phyloP scores from a whole-genome alignment of 1,140 invertebrate species.

The Neodiprion virginianus region DNA sequence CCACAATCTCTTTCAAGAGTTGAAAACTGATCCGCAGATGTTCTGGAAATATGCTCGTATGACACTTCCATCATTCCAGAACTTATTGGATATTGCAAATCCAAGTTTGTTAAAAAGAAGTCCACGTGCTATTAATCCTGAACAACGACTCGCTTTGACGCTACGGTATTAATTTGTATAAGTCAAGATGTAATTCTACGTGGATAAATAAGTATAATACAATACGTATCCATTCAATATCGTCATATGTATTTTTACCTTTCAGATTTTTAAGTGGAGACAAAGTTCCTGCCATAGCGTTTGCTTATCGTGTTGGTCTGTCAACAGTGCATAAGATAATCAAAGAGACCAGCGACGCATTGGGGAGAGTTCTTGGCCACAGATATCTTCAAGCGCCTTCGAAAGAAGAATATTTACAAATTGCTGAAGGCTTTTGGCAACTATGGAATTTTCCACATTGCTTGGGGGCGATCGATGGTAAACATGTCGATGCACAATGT shows the following conservation, averaged over 20 bases:
- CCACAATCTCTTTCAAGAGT: constrained; percentile 12
- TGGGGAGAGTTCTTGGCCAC: not conserved
- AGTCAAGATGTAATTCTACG: constrained; percentile 2
- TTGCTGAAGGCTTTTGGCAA: constrained; percentile 34
- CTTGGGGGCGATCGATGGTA: constrained; percentile 26
- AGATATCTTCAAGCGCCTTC: not conserved
- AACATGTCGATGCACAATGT: constrained; percentile 18
- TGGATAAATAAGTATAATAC: not conserved
- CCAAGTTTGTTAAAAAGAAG: not conserved
- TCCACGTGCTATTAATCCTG: constrained; percentile 15
- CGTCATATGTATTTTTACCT: constrained; percentile 6
- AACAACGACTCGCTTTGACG: constrained; percentile 14
- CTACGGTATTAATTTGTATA: constrained; percentile 14
- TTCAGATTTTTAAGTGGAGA: not conserved
- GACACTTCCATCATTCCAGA: constrained; percentile 2
- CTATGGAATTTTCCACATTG: constrained; percentile 24
- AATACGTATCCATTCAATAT: constrained; percentile 15
- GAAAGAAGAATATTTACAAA: not conserved
- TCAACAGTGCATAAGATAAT: not conserved
- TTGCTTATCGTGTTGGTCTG: not conserved
- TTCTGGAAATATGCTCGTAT: constrained; percentile 8
- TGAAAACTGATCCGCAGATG: constrained; percentile 8
- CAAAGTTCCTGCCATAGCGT: not conserved
- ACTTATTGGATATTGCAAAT: not conserved
- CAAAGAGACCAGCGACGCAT: not conserved